Evolutionary conservation across 1,140 invertebrate genomes (phyloP).

Genomic region (Diplogasteroides magnus): DNA sequence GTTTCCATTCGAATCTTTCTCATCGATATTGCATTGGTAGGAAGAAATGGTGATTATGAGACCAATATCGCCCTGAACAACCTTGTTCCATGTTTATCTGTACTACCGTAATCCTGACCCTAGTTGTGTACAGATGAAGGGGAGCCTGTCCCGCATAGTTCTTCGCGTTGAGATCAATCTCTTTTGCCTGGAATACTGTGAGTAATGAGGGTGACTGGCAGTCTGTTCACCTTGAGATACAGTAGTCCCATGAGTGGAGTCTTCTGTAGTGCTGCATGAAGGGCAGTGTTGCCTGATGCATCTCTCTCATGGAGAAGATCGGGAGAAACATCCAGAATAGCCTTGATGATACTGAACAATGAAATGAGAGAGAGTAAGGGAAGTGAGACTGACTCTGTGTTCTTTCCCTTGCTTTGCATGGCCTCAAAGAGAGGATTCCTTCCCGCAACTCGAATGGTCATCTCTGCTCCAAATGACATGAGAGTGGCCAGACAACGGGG

Average conservation of each 20-base stretch:
- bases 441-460: conserved; percentile 34
- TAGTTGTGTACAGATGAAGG: conserved; percentile 42
- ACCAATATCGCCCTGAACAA: conserved; percentile 29
- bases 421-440: conserved; percentile 49
- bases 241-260: conserved; percentile 45
- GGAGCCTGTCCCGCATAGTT: conserved; percentile 53
- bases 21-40: conserved; percentile 45
- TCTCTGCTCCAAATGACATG: conserved; percentile 25
- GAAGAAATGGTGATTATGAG: conserved; percentile 48
- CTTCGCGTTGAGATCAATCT: conserved; percentile 49
- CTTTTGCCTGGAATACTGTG: neutral
- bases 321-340: conserved; percentile 44
- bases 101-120: too few species aligned
- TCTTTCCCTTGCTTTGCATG: conserved; percentile 46
- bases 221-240: conserved; percentile 32
- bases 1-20: conserved; percentile 39
- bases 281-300: conserved; percentile 50
- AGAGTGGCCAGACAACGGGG: conserved; percentile 43
- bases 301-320: conserved; percentile 41
- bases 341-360: conserved; percentile 41
- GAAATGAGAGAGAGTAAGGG: conserved; percentile 9
- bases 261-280: conserved; percentile 47
- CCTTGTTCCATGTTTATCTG: too few species aligned
- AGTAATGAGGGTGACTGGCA: too few species aligned
- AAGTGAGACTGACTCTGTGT: too few species aligned